Conservation (phyloP, 64 coral and sea anemone species). For the Orbicella faveolata region DNA sequence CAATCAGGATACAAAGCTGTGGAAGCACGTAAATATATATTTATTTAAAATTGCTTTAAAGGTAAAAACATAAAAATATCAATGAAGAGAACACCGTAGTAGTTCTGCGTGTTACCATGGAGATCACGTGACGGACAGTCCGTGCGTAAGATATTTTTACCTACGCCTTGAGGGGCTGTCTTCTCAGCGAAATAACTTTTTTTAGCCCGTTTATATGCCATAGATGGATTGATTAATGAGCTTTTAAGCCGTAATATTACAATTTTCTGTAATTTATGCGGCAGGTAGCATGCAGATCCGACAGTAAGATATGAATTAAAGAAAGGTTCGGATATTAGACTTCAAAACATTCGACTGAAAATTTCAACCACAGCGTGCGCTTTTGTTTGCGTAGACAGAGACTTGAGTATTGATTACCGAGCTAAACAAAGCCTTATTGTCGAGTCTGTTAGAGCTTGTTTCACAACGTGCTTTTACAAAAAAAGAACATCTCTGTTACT, state of each 20-base stretch:
- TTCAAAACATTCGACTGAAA: background rate
- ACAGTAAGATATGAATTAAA: background rate
- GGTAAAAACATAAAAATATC: conserved; percentile 15
- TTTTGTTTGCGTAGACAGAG: background rate
- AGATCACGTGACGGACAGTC: background rate
- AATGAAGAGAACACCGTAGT: background rate
- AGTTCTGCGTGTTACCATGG: background rate
- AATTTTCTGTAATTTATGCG: conserved; percentile 12
- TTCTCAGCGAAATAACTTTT: background rate
- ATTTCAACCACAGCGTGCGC: background rate
- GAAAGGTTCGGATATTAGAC: background rate
- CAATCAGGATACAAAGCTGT: background rate
- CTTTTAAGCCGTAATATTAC: conserved; percentile 4
- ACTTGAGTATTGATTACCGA: background rate
- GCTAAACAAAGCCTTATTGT: background rate
- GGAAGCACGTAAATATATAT: background rate
- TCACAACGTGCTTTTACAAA: background rate
- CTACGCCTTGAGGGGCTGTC: background rate
- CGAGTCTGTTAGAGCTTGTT: background rate
- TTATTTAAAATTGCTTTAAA: background rate
- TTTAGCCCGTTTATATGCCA: background rate
- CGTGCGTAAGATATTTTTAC: background rate
- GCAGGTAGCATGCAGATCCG: background rate
- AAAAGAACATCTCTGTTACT: background rate
- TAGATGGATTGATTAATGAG: background rate